These are phyloP conservation scores for Edolisoma coerulescens DNA, from an alignment of 2,113 vertebrate species.

Conservation along the genomic window DNA sequence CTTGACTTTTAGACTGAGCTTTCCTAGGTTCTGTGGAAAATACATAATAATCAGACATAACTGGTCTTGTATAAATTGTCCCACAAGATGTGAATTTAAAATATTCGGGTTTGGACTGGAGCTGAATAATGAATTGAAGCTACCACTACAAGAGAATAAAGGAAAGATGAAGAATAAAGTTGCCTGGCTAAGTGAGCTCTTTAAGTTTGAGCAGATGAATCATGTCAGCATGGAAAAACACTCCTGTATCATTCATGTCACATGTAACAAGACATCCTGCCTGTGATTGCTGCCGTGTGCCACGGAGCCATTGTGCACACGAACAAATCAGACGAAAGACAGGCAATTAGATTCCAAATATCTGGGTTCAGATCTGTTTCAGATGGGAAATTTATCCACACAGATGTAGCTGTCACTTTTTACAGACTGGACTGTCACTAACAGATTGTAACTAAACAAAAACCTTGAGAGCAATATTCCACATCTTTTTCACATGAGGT, in stretches of 20 bases:
- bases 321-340: background rate
- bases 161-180: background rate
- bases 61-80: background rate
- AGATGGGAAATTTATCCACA: background rate
- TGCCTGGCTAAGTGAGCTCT: background rate
- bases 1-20: background rate
- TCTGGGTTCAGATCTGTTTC: background rate
- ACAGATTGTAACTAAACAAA: background rate
- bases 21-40: background rate
- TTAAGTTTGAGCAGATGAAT: background rate
- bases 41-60: background rate
- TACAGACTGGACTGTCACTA: background rate
- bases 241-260: background rate
- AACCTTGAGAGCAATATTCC: background rate
- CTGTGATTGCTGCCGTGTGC: accelerated
- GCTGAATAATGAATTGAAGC: background rate
- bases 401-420: background rate
- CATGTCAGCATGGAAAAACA: background rate
- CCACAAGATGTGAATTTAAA: background rate
- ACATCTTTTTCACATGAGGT: background rate
- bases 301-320: background rate
- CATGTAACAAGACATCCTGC: background rate
- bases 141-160: background rate
- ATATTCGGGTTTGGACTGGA: background rate
- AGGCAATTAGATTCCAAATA: background rate